Conservation (phyloP, 2,797 vertebrate species). For the Rhabdophis nuchalis region DNA sequence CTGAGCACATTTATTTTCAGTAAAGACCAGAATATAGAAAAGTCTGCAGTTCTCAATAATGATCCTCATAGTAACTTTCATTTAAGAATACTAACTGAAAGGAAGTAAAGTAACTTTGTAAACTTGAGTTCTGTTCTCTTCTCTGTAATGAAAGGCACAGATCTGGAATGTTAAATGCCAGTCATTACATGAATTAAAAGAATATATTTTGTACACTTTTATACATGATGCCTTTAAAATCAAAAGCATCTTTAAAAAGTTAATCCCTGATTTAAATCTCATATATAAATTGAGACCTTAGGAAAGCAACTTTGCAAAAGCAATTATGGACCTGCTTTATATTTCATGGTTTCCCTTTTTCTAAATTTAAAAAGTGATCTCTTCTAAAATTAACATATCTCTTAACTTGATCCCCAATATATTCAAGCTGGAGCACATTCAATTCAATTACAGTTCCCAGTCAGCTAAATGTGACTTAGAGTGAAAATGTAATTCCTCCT, state of each 20-base stretch:
- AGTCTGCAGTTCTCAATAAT: not conserved
- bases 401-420: not conserved
- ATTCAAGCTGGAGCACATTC: not conserved
- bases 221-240: not conserved
- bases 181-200: not conserved
- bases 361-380: constrained; percentile 53
- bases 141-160: not conserved
- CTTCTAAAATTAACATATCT: constrained; percentile 53
- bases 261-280: not conserved
- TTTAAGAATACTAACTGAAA: constrained; percentile 14
- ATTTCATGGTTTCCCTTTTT: constrained; percentile 4
- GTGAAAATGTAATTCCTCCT: not conserved
- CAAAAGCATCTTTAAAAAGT: not conserved
- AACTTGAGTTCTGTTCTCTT: not conserved
- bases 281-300: not conserved
- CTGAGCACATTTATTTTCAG: not conserved
- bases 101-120: constrained; percentile 12
- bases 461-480: not conserved
- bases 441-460: not conserved
- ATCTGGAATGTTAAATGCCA: constrained; percentile 37
- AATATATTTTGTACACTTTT: not conserved
- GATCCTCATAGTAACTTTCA: not conserved
- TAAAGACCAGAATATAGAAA: not conserved
- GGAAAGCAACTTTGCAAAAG: not conserved
- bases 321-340: constrained; percentile 13